Evolutionary conservation across 2,113 vertebrate genomes (phyloP).

Genomic region (Oncorhynchus tshawytscha): DNA sequence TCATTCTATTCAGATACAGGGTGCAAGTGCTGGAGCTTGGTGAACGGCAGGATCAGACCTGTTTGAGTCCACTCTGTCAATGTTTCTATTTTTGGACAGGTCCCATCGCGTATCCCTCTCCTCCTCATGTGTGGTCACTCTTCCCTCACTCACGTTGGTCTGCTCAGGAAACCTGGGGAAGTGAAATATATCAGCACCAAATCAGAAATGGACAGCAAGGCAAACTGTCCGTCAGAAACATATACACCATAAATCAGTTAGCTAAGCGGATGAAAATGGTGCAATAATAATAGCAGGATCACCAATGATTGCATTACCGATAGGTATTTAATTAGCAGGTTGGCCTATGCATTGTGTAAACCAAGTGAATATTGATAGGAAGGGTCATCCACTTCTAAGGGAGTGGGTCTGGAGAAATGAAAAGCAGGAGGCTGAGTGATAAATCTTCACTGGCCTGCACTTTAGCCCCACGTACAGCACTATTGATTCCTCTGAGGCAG

Average conservation of each 20-base stretch:
- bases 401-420: too few relatives aligned
- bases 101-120: constrained; percentile 3
- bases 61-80: constrained; percentile 21
- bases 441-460: constrained; percentile 12
- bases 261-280: too few relatives aligned
- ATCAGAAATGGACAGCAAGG: not conserved
- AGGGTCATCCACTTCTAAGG: too few relatives aligned
- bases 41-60: constrained; percentile 25
- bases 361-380: too few relatives aligned
- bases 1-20: not conserved
- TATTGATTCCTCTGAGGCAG: too few relatives aligned
- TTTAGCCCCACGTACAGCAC: not conserved
- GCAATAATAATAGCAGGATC: too few relatives aligned
- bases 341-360: constrained; percentile 22
- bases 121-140: not conserved
- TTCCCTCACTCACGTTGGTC: not conserved
- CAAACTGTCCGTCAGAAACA: too few relatives aligned
- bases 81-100: constrained; percentile 13
- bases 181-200: not conserved
- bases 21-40: not conserved
- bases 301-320: constrained; percentile 64
- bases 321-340: constrained; percentile 69
- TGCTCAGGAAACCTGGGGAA: constrained; percentile 23
- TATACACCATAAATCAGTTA: too few relatives aligned
- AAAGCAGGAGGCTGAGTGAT: constrained; percentile 23